Percentiles rank a stretch among this genome's conserved stretches.
Evolutionary conservation across 2,797 vertebrate species (phyloP).

Genomic region (Leptodactylus fallax): DNA sequence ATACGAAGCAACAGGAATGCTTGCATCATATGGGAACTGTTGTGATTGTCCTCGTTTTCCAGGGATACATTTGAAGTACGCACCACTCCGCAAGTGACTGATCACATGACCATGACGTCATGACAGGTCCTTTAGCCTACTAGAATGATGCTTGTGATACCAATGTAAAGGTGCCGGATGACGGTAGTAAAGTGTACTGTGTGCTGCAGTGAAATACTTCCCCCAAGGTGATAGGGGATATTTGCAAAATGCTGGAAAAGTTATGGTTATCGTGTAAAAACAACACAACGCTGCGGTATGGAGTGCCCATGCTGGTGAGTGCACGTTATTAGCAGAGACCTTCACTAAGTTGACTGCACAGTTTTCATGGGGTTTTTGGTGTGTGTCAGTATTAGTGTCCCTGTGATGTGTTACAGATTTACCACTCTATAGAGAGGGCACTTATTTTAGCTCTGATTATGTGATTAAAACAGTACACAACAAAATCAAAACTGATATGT

Average conservation of each 20-base stretch:
- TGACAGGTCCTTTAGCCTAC: not conserved
- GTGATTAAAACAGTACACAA: too few relatives aligned
- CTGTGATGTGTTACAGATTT: not conserved
- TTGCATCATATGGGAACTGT: not conserved
- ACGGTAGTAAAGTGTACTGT: not conserved
- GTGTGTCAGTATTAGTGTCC: not conserved
- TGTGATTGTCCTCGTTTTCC: not conserved
- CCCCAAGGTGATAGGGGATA: conserved; percentile 10
- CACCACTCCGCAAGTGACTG: not conserved
- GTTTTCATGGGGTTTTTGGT: not conserved
- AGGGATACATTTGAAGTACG: conserved; percentile 3
- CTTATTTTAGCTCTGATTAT: too few relatives aligned
- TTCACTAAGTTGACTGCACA: not conserved
- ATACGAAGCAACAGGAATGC: too few relatives aligned
- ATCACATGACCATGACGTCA: not conserved
- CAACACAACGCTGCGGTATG: conserved; percentile 72
- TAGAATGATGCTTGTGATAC: too few relatives aligned
- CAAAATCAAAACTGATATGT: too few relatives aligned
- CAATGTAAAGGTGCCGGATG: not conserved
- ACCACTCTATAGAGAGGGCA: too few relatives aligned
- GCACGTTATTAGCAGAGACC: not conserved
- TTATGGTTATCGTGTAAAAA: conserved; percentile 61
- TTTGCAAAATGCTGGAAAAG: conserved; percentile 45
- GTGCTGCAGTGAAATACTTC: conserved; percentile 19
- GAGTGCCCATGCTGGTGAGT: conserved; percentile 78